Percentiles rank a stretch among this genome's conserved stretches.
Conservation (phyloP, 1,140 invertebrate genomes). For the Agrypnia vestita region DNA sequence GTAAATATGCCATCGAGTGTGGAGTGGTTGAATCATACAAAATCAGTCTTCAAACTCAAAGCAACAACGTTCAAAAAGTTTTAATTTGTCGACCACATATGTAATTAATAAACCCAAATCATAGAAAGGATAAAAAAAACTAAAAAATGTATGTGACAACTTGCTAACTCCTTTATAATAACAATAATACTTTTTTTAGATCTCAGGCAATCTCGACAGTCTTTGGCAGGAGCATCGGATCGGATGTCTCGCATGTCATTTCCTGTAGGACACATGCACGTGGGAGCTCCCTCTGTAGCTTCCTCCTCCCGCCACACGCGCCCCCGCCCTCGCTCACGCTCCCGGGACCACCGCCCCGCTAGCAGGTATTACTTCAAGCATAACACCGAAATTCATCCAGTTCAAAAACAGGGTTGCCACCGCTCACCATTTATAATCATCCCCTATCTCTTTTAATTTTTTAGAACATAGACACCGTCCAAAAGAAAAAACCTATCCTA, state of each 20-base stretch:
- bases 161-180: no score
- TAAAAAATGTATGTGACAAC: no score
- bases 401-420: conserved; percentile 25
- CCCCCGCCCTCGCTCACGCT: conserved; percentile 78
- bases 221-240: conserved; percentile 84
- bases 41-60: no score
- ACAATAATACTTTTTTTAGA: conserved; percentile 72
- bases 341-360: conserved; percentile 74
- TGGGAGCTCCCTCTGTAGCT: conserved; percentile 70
- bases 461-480: no score
- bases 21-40: no score
- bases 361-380: conserved; percentile 68
- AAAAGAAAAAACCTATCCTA: no score
- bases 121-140: no score
- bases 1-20: no score
- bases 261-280: conserved; percentile 70
- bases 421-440: neutral
- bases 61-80: no score
- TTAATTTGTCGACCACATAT: no score
- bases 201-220: conserved; percentile 86
- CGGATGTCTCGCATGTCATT: conserved; percentile 82
- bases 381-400: neutral
- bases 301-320: conserved; percentile 76
- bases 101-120: no score
- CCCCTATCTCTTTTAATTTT: neutral